These are phyloP conservation scores for Hoplias malabaricus DNA, from an alignment of 2,113 vertebrate species.

Conservation along the genomic window DNA sequence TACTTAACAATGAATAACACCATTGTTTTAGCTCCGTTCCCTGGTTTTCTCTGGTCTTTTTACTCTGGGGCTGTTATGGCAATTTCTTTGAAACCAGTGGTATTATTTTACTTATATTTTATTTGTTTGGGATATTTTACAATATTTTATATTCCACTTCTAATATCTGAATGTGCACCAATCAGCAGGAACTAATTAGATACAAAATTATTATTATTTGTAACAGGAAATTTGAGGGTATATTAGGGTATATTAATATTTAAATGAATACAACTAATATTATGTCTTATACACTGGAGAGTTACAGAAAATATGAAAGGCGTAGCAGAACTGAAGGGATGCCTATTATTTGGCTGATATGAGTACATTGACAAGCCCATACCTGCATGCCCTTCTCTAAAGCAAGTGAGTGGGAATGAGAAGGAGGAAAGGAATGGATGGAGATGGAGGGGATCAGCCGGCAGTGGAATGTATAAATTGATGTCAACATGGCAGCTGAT, in stretches of 20 bases:
- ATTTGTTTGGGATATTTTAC: no score
- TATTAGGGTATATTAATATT: neutral
- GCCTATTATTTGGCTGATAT: neutral
- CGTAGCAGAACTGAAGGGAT: neutral
- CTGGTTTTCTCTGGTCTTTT: no score
- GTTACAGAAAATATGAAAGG: neutral
- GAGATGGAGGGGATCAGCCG: neutral
- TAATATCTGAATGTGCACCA: no score
- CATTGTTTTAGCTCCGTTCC: no score
- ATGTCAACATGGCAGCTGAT: constrained; percentile 8
- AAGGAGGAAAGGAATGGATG: neutral
- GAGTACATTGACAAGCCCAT: neutral
- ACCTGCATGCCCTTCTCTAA: neutral
- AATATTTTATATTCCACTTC: no score
- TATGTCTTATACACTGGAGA: neutral
- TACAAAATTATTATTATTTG: no score
- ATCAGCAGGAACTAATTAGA: no score
- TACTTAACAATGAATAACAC: no score
- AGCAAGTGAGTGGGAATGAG: neutral
- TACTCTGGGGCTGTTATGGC: no score
- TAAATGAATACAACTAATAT: no score
- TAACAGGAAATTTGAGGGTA: neutral
- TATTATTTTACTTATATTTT: no score
- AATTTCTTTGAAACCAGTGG: no score
- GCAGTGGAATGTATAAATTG: constrained; percentile 7